Base-by-base conservation (phyloP, 2,888 invertebrate species). In the Diplazon laetatorius region DNA sequence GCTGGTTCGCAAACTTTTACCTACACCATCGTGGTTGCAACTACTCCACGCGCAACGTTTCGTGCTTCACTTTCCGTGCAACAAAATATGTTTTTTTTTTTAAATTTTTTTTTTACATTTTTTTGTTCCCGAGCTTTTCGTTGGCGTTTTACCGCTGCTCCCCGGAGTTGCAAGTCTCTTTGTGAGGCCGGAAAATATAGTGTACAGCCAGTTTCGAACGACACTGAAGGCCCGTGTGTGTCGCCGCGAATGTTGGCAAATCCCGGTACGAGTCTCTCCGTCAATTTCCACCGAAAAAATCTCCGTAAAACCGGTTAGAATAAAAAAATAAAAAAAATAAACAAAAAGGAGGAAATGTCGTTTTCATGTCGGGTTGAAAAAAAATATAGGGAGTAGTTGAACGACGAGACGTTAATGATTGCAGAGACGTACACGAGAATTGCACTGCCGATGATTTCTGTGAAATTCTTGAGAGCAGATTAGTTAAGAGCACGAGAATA, bases 1-100 rank as follows among this genome's bases (percentile, higher is more conserved):
- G 62, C 52, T 69, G 65, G 78, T 73, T 78, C 73, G 44, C 70
- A 78, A 78, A 78, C 74, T 78, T 78, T 78, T 74, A 65, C 69
- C 70, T 65, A 57, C 62, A 57, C 68, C 52, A 44, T 37, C 60
- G 62, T 46, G 62, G 6, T 30, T 68, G 62, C 72, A 77, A 72
- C 68, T 77, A 72, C 35, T 16, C 35, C 8, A 30, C 74, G 65
- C 70, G n/a, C n/a, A n/a, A 59, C 63, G 73, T 74, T 59, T 65
- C 63, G 70, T 65, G 70, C 59, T 70, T 74, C 74, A 50, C 76
- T 14, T 14, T 65, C 65, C 44, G 65, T 65, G 70, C 69, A 74
- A 65, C 59, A 39, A 44, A 39, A 69, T n/a, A n/a, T n/a, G n/a
- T n/a, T n/a, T n/a, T n/a, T n/a, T n/a, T n/a, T n/a, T n/a, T n/a